Conservation (phyloP, 2,797 vertebrate genomes). For the Trachops cirrhosus region DNA sequence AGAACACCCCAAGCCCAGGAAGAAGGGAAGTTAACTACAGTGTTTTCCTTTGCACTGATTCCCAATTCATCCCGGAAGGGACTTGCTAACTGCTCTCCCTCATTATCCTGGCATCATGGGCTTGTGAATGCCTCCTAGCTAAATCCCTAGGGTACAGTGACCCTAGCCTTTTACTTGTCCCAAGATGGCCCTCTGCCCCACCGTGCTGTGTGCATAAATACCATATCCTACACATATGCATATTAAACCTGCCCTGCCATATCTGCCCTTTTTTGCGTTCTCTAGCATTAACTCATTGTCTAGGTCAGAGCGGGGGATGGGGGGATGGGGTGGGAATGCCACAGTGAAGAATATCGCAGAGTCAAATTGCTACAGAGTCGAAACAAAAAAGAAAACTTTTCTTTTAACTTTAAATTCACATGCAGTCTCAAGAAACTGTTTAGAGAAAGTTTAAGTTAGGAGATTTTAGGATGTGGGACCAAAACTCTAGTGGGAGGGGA, state of each 20-base stretch:
- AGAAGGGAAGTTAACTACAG: background rate
- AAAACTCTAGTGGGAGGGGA: background rate
- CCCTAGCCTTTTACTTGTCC: slow-evolving; percentile 59
- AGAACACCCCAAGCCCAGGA: background rate
- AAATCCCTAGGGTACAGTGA: slow-evolving; percentile 38
- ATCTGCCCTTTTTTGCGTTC: slow-evolving; percentile 74
- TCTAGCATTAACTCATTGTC: slow-evolving; percentile 78
- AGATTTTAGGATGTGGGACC: slow-evolving; percentile 3
- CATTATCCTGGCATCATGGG: slow-evolving; percentile 27
- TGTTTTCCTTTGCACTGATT: slow-evolving; percentile 57
- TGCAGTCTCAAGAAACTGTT: slow-evolving; percentile 30
- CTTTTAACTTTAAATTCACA: slow-evolving; percentile 22
- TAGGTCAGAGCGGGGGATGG: slow-evolving; percentile 48
- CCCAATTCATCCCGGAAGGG: background rate
- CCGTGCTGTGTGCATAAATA: slow-evolving; percentile 85
- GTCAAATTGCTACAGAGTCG: background rate
- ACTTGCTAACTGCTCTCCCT: slow-evolving; percentile 18
- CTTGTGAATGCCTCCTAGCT: slow-evolving; percentile 49
- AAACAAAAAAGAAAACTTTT: background rate
- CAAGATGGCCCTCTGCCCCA: slow-evolving; percentile 54
- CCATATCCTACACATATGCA: slow-evolving; percentile 83
- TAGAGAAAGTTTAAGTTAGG: slow-evolving; percentile 11
- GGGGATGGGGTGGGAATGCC: background rate
- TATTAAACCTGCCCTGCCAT: slow-evolving; percentile 80
- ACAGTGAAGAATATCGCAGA: background rate